Evolutionary conservation across 2,888 invertebrate genomes (phyloP), one percentile per base, ranked within the genome.

Genomic region (Dynastes tityus): DNA sequence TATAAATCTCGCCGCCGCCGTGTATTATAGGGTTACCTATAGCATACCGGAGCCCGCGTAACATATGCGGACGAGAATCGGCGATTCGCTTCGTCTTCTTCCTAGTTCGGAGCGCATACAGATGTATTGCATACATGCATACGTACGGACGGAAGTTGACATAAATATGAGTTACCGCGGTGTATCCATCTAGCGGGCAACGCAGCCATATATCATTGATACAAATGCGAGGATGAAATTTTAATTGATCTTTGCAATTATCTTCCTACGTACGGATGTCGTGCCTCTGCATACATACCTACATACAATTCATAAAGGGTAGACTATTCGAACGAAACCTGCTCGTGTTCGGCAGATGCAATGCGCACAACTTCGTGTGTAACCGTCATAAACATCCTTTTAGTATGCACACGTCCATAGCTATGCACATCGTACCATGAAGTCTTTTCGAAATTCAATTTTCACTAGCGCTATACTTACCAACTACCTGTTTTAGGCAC

Each of bases 171-270:
- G 29, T 61, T 61, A 27, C 27, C 22, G 61, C 2, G 22, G 61
- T 27, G 61, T 27, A 22, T 61, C 61, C 61, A 61, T 61, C 27
- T 61, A 29, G 27, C 27, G 61, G 55, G 4, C 22, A 22, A 58
- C 16, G 9, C 55, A 16, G 16, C n/a, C 22, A 58, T 58, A 58
- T 16, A 58, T 58, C 45, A 45, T 45, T 45, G 45, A 61, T 27
- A 29, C 32, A 32, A 63, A 63, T 63, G 63, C 63, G 11, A 63
- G 29, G 32, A 63, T 63, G 29, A 63, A 63, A 63, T 32, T 63
- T 63, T 63, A 63, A 63, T 63, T 63, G 63, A 63, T 63, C 63
- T 32, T 63, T 32, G 16, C 22, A n/a, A n/a, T 55, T 55, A n/a
- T 16, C n/a, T 55, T 55, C 16, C 22, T 16, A 63, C 29, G 8